Evolutionary conservation across 2,888 invertebrate genomes (phyloP).

Genomic region (Ischnura elegans): DNA sequence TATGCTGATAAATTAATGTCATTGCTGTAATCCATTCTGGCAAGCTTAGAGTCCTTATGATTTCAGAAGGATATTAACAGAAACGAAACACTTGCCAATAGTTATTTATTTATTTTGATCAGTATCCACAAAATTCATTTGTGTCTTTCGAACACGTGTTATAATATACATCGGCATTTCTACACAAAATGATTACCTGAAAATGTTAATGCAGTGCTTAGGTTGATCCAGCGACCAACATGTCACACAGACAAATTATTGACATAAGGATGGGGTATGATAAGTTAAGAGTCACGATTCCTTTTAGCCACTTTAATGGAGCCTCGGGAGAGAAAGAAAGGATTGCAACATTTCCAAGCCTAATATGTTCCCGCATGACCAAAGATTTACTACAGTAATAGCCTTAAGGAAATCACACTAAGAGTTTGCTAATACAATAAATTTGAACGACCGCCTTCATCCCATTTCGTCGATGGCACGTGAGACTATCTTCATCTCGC

Average conservation of each 20-base stretch:
- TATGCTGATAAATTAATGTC: no score
- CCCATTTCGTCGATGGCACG: not conserved
- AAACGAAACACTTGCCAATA: no score
- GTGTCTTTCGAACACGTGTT: not conserved
- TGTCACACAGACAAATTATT: not conserved
- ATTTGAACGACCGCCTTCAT: not conserved
- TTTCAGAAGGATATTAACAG: no score
- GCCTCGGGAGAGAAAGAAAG: not conserved
- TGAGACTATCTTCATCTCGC: not conserved
- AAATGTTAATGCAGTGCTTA: not conserved
- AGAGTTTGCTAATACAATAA: slow-evolving; percentile 33
- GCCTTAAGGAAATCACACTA: slow-evolving; percentile 39
- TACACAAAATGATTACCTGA: not conserved
- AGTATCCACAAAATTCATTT: no score
- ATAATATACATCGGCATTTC: not conserved
- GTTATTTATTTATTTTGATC: no score
- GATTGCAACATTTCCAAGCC: not conserved
- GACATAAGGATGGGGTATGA: not conserved
- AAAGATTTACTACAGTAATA: slow-evolving; percentile 28
- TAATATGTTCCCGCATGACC: not conserved
- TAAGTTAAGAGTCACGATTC: slow-evolving; percentile 36
- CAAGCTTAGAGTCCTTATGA: no score
- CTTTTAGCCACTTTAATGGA: slow-evolving; percentile 32
- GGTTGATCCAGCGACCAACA: not conserved
- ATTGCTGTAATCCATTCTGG: no score